Percentiles rank a stretch among this genome's conserved stretches.
Conservation (phyloP, 2,113 vertebrate genomes). For the Ardeotis arabs region DNA sequence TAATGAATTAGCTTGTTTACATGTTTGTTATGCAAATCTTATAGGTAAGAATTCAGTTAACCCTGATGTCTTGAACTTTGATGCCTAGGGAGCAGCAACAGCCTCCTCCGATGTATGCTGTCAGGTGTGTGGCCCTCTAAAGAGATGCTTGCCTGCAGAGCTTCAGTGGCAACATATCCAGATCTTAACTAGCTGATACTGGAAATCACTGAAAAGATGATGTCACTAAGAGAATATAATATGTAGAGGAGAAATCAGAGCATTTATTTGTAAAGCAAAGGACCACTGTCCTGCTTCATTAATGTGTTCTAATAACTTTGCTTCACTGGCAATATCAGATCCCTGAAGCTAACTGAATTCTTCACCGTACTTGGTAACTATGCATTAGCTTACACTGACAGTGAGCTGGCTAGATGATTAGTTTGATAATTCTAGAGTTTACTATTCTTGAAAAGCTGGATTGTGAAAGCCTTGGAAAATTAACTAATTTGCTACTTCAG, state of each 20-base stretch:
- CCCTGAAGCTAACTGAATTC: not conserved
- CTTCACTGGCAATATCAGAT: not conserved
- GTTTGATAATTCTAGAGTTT: not conserved
- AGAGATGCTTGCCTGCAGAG: not conserved
- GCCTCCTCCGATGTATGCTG: not conserved
- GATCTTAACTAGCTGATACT: not conserved
- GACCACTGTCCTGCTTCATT: not conserved
- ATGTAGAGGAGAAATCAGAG: not conserved
- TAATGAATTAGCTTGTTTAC: not conserved
- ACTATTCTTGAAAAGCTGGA: not conserved
- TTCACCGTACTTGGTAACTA: not conserved
- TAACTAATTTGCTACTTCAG: constrained; percentile 20
- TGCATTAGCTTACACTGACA: not conserved
- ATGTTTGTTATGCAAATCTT: not conserved
- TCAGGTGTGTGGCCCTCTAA: not conserved
- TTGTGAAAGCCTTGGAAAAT: not conserved
- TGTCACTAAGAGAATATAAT: not conserved
- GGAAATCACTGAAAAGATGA: not conserved
- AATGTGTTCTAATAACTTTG: not conserved
- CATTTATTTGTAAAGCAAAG: not conserved
- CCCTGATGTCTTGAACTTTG: not conserved
- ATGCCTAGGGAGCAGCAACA: not conserved
- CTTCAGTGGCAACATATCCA: not conserved
- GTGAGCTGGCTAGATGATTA: not conserved
- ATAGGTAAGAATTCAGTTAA: not conserved